Base-by-base conservation (phyloP, 2,797 vertebrate genomes). In the Perodicticus potto region DNA sequence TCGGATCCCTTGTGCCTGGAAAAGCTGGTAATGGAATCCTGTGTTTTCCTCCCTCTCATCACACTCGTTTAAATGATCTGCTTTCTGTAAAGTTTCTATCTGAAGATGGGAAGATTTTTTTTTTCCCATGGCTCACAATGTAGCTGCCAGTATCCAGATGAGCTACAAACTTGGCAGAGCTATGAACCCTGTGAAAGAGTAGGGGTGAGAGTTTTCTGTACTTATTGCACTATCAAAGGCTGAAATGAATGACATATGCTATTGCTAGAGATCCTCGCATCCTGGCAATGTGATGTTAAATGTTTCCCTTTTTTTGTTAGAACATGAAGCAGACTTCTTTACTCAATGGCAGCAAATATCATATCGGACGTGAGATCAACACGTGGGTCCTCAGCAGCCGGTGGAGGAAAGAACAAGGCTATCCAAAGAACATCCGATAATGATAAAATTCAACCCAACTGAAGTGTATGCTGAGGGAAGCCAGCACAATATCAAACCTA, bases 151-250 rank as follows among this genome's bases (percentile, higher is more conserved):
- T 97, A 97, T 95, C 92, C 93, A 0, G 0, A 97, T 97, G 98
- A 98, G 96, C 97, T 98, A 97, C 91, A 98, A 98, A 98, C 96
- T 93, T 98, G 98, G 98, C 98, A 98, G 97, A 97, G 85, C 93
- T 49, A 87, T 76, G 97, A 98, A 96, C 73, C 84, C 84, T 96
- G 80, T 77, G 78, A 89, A 98, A 96, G 95, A 97, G 81, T 93
- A 90, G 96, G 97, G 97, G 91, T 88, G 97, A 96, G 97, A 93
- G 94, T 97, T 98, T 98, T 98, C 97, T 86, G 83, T 96, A 87
- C 74, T 95, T 98, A 90, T 96, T 97, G n/a, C 88, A 96, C 97
- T 97, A 97, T 98, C 96, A 91, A 93, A 95, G 65, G 85, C 97
- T 97, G 81, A 93, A 96, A 97, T 95, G 97, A 96, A 96, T 97